Evolutionary conservation across 2,888 invertebrate species (phyloP), one percentile per base, ranked within the genome.

Genomic region (Furcula furcula): DNA sequence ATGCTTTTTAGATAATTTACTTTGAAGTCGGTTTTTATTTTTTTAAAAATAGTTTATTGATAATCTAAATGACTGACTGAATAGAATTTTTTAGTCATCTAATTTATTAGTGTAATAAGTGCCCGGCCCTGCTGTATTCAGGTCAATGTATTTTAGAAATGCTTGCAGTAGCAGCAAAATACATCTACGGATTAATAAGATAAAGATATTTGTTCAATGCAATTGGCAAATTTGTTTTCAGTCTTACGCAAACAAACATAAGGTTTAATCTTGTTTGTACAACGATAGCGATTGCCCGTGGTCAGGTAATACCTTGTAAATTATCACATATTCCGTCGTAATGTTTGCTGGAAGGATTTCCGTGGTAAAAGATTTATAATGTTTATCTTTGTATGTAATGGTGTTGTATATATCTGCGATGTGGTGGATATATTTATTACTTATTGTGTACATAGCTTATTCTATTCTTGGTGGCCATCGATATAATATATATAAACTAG

Each of bases 341-440:
- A 9, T 14, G 26, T 26, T 14, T 26, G 9, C 26, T 1, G 26
- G 13, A 4, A n/a, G 13, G 26, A 26, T 26, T 26, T 26, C 5
- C 20, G 23, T 13, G 23, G 23, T 23, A 7, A 16, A 16, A 4
- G 23, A 1, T 23, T 16, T 6, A 7, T 11, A 22, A 5, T 2
- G 22, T 22, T 23, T 23, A 5, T 5, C 20, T 23, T 23, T 23
- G 12, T 16, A 21, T 20, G 15, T 7, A 7, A 31, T 22, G 14
- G 3, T 13, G 22, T 21, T 11, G 21, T 20, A 40, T 23, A 28
- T 32, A n/a, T n/a, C n/a, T n/a, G n/a, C n/a, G n/a, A n/a, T n/a
- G n/a, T n/a, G n/a, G n/a, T n/a, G n/a, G n/a, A n/a, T n/a, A n/a
- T n/a, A n/a, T n/a, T n/a, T n/a, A n/a, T n/a, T n/a, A n/a, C n/a